Evolutionary conservation across 2,888 invertebrate genomes (phyloP).

Genomic region (Vesta saturnalis): DNA sequence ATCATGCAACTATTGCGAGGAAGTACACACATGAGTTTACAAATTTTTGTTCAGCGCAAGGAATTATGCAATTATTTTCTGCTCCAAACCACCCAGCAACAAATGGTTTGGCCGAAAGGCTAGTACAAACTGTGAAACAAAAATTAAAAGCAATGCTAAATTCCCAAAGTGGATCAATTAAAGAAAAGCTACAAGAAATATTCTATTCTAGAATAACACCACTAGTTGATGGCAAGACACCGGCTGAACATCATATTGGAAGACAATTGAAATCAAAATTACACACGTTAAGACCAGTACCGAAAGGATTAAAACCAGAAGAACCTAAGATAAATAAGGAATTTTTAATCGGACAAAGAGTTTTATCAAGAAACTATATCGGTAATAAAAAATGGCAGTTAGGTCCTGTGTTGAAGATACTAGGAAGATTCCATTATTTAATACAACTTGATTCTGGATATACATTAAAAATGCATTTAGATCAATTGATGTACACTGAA

Average conservation of each 20-base stretch:
- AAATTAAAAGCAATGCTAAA: conserved; percentile 2
- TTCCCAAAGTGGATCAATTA: neutral
- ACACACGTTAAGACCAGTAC: neutral
- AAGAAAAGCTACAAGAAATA: neutral
- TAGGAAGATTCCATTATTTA: conserved; percentile 4
- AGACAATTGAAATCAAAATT: neutral
- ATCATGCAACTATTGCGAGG: neutral
- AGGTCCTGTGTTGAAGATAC: neutral
- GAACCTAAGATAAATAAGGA: neutral
- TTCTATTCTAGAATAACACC: neutral
- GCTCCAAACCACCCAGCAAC: neutral
- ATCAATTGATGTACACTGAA: neutral
- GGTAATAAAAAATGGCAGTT: neutral
- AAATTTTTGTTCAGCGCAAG: neutral
- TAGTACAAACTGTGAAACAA: neutral
- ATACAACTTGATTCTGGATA: neutral
- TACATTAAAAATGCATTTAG: neutral
- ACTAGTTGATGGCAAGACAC: neutral
- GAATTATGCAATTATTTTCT: neutral
- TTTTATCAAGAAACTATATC: neutral
- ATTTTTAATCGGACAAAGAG: neutral
- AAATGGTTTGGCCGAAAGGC: no score
- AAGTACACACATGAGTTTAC: neutral
- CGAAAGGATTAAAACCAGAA: neutral
- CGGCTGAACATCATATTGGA: neutral